Evolutionary conservation across 2,113 vertebrate genomes (phyloP), one percentile per base, ranked within the genome.

Genomic region (Tor tambroides): DNA sequence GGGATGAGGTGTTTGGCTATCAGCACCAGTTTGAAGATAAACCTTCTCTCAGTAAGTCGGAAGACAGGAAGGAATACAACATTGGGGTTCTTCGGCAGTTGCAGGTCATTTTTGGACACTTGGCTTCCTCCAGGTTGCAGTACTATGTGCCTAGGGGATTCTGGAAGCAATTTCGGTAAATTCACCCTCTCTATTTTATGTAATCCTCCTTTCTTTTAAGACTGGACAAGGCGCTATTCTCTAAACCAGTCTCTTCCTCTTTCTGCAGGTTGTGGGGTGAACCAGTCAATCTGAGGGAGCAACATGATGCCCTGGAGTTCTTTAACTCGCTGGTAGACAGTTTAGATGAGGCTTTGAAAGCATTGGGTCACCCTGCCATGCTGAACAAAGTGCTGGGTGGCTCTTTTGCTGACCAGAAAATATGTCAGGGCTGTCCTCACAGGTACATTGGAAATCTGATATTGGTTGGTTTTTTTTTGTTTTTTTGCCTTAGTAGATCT

Each of bases 261-360:
- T 3, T 28, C 0, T 9, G 89, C 90, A 99, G 98, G 94, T 97
- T 99, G 91, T 99, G 98, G 98, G 98, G 98, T 91, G 98, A 99
- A 89, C 98, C 98, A 83, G 98, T 99, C 88, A 99, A 99, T 92
- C 95, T 99, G 8, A 94, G 98, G 90, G 98, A 99, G 91, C 98
- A 99, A 88, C 98, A 99, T 4, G 98, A 99, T 90, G 98, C 98
- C 88, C 95, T 99, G 94, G 98, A 99, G 92, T 99, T 99, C 93
- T 99, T 99, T 93, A 99, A 99, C 94, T 99, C 98, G 0, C 94
- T 99, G 92, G 98, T 99, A 92, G 98, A 99, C 94, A 99, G 98
- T 95, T 94, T 99, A 95, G 98, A 99, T 90, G 98, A 99, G 95
- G 98, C 98, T 91, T 95, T 99, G 92, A 99, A 99, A 95, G 98